Conservation (phyloP, 30 jellyfish, hydroid and myxozoan genomes). For the Aurelia aurita complex sp. Pacific region DNA sequence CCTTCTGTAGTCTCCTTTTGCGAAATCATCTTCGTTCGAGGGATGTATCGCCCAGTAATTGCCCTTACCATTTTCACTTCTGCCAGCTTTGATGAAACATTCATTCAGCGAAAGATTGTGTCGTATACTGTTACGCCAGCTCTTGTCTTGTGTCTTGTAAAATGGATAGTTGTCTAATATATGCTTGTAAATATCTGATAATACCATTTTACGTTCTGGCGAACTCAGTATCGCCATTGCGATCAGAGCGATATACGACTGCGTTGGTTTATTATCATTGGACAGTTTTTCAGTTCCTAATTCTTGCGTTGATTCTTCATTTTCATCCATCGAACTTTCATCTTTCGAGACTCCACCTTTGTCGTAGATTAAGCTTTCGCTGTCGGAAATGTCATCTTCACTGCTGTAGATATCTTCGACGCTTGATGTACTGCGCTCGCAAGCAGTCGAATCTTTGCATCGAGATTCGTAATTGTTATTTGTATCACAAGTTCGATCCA, state of each 20-base stretch:
- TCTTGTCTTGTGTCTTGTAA: constrained; percentile 83
- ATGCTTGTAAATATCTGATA: constrained; percentile 81
- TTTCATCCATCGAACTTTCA: constrained; percentile 3
- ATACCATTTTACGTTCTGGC: constrained; percentile 68
- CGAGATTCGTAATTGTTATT: too few species aligned
- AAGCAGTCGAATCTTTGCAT: too few species aligned
- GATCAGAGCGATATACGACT: constrained; percentile 84
- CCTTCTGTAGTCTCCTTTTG: constrained; percentile 90
- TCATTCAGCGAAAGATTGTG: constrained; percentile 86
- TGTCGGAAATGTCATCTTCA: too few species aligned
- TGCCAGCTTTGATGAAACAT: constrained; percentile 86
- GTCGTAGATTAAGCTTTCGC: too few species aligned
- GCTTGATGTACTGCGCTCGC: too few species aligned
- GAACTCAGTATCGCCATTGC: constrained; percentile 88
- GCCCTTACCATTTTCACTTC: constrained; percentile 94
- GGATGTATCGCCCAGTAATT: constrained; percentile 95
- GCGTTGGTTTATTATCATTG: constrained; percentile 75
- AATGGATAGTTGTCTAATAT: constrained; percentile 77
- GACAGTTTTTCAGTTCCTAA: not conserved
- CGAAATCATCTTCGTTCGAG: constrained; percentile 79
- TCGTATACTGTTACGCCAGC: constrained; percentile 95
- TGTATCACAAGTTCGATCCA: too few species aligned
- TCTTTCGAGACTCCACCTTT: not conserved
- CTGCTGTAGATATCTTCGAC: too few species aligned
- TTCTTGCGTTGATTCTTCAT: not conserved